Percentiles rank a stretch among this genome's conserved stretches.
phyloP scores from a whole-genome alignment of 2,888 invertebrate genomes.

The Podabrus alpinus region DNA sequence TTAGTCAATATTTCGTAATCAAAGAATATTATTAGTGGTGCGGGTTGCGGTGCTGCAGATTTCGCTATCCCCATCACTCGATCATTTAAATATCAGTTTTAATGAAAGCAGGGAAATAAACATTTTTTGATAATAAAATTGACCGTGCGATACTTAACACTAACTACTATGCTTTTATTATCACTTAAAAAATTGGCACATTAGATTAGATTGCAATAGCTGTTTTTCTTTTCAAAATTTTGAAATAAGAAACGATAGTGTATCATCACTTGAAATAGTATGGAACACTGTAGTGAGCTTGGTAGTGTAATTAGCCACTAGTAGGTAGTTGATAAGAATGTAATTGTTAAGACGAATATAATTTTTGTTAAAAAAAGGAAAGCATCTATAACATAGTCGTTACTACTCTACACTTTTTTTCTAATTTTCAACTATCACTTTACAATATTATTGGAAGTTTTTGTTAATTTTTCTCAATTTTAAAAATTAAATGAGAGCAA shows the following conservation, averaged over 20 bases:
- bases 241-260: neutral
- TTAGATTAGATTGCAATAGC: slow-evolving; percentile 1
- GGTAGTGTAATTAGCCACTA: neutral
- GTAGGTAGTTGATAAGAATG: neutral
- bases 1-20: no score
- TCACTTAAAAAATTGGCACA: neutral
- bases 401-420: neutral
- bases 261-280: neutral
- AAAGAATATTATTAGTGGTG: no score
- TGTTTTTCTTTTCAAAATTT: slow-evolving; percentile 2
- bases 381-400: neutral
- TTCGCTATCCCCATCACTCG: no score
- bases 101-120: no score
- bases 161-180: neutral
- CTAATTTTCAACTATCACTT: neutral
- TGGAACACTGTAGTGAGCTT: neutral
- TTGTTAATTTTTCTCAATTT: neutral
- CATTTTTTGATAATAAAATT: neutral
- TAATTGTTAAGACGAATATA: neutral
- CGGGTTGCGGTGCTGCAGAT: no score
- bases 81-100: no score
- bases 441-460: neutral
- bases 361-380: neutral
- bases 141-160: neutral
- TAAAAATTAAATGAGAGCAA: slow-evolving; percentile 33